These are phyloP conservation scores for Hypselothyrea guttata DNA, from an alignment of 2,888 invertebrate genomes.

Conservation along the genomic window DNA sequence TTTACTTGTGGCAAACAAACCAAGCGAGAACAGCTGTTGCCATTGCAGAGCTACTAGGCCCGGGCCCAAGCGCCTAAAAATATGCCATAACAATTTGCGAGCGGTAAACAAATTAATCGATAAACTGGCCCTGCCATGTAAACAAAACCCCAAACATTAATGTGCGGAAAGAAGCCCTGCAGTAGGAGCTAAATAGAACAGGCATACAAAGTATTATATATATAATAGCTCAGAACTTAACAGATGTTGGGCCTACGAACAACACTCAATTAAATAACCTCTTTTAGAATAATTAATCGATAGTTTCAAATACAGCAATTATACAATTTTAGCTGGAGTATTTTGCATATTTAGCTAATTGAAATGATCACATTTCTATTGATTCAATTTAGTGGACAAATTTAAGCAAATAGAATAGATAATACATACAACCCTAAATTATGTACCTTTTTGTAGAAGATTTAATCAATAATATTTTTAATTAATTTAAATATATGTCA, in stretches of 20 bases:
- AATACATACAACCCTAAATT: too few relatives aligned
- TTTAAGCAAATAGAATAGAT: too few relatives aligned
- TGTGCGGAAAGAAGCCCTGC: constrained; percentile 1
- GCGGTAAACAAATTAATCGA: constrained; percentile 38
- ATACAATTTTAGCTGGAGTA: too few relatives aligned
- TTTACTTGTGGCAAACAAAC: constrained; percentile 53
- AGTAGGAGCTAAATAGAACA: too few relatives aligned
- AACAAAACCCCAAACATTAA: constrained; percentile 46
- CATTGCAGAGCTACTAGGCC: constrained; percentile 14
- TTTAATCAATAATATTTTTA: background rate
- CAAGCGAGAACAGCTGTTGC: constrained; percentile 27
- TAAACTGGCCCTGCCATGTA: constrained; percentile 38
- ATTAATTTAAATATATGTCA: too few relatives aligned
- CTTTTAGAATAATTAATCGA: constrained; percentile 24
- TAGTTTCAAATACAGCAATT: constrained; percentile 10
- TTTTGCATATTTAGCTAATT: too few relatives aligned
- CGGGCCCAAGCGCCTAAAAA: constrained; percentile 32
- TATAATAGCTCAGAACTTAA: background rate
- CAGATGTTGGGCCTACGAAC: too few relatives aligned
- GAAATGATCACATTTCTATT: too few relatives aligned
- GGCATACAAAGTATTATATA: too few relatives aligned
- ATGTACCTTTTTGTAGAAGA: too few relatives aligned
- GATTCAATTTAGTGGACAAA: too few relatives aligned
- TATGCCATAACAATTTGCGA: constrained; percentile 27
- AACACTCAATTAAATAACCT: background rate